Conservation (phyloP, 2,888 invertebrate genomes). For the Hydraecia micacea region DNA sequence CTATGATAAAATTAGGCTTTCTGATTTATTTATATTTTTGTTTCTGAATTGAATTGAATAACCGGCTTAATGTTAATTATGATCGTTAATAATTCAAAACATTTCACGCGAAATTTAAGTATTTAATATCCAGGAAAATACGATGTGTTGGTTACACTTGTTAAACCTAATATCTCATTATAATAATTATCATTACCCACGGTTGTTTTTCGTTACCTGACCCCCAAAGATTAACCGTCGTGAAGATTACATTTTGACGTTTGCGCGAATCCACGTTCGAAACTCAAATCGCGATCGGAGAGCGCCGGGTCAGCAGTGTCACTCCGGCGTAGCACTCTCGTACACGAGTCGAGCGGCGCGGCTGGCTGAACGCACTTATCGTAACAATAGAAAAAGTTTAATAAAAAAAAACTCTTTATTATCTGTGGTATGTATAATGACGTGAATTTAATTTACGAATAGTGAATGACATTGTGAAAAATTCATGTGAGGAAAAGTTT, state of each 20-base stretch:
- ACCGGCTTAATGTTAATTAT: not conserved
- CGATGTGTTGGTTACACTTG: not conserved
- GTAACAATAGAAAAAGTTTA: slow-evolving; percentile 55
- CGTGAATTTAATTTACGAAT: slow-evolving; percentile 35
- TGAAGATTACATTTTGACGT: slow-evolving; percentile 62
- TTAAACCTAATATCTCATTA: slow-evolving; percentile 28
- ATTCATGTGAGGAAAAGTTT: slow-evolving; percentile 53
- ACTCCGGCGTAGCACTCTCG: slow-evolving; percentile 66
- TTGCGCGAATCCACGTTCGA: slow-evolving; percentile 70
- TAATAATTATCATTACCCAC: slow-evolving; percentile 22
- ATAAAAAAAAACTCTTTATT: slow-evolving; percentile 21
- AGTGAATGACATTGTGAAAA: slow-evolving; percentile 40
- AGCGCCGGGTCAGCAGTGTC: slow-evolving; percentile 73
- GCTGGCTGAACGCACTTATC: slow-evolving; percentile 48
- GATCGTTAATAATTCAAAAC: not conserved
- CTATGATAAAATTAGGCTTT: not conserved
- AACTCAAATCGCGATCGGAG: slow-evolving; percentile 72
- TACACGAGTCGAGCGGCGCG: slow-evolving; percentile 63
- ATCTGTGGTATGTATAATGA: slow-evolving; percentile 30
- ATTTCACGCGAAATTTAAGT: not conserved
- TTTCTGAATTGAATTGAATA: not conserved
- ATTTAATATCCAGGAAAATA: slow-evolving; percentile 3
- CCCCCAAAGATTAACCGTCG: slow-evolving; percentile 34
- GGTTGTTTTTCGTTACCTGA: slow-evolving; percentile 35
- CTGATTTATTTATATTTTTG: not conserved